Evolutionary conservation across 2,113 vertebrate genomes (phyloP).

Genomic region (Mobula birostris): DNA sequence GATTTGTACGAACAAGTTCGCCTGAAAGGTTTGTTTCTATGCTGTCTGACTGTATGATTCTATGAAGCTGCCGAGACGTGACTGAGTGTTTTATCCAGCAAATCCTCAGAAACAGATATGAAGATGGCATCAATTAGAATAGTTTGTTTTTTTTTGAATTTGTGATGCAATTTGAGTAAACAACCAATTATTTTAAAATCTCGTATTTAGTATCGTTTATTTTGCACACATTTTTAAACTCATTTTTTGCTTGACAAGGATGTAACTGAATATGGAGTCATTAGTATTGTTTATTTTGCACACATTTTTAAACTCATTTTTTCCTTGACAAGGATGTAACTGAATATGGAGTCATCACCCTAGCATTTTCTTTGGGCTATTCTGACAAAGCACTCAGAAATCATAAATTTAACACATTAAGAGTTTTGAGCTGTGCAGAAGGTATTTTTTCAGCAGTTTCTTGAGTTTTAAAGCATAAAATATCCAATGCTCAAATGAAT

Average conservation of each 20-base stretch:
- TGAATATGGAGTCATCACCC: not conserved
- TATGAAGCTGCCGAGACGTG: not conserved
- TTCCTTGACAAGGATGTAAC: not conserved
- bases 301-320: not conserved
- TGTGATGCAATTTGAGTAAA: conserved; percentile 2
- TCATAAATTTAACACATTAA: not conserved
- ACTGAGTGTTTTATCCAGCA: not conserved
- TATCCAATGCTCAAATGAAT: not conserved
- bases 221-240: not conserved
- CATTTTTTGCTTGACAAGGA: not conserved
- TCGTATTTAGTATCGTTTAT: not conserved
- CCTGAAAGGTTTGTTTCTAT: too few relatives aligned
- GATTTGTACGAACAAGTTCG: too few relatives aligned
- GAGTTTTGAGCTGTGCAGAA: not conserved
- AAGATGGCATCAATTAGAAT: not conserved
- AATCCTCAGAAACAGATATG: not conserved
- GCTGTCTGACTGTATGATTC: too few relatives aligned
- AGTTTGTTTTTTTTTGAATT: not conserved
- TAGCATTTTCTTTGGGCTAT: not conserved
- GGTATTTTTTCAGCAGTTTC: not conserved
- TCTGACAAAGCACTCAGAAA: too few relatives aligned
- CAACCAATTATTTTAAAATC: not conserved
- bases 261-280: not conserved
- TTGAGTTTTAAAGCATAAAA: not conserved
- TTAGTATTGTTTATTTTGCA: not conserved